Base-by-base conservation (phyloP, 1,140 invertebrate genomes). In the Pissodes strobi region DNA sequence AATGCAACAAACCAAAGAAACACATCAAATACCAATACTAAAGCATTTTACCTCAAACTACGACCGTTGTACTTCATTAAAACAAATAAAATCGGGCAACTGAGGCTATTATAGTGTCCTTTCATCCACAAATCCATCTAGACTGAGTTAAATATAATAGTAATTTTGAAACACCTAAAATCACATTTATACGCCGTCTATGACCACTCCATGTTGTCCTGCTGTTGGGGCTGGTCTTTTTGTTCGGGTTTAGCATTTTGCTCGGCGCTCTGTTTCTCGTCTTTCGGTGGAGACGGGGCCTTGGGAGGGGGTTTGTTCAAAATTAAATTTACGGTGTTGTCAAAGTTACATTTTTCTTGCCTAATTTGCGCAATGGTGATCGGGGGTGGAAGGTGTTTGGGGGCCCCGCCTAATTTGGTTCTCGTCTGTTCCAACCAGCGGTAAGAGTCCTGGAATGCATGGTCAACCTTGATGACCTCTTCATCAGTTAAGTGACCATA, bases 251-350 rank as follows among this genome's bases (percentile, higher is more conserved):
- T 62, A 5, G 34, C 17, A 41, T 67, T 59, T 55, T 62, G 67
- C 46, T 72, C 68, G 10, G 57, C 41, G 19, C 53, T 57, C 43
- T 64, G 9, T 51, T 65, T 51, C n/a, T 69, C 58, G n/a, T 83
- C 80, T 21, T 82, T 79, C 0, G 73, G 66, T 22, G 79, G 78
- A 1, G 84, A 82, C 1, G 81, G 81, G 0, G 85, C 81, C 79
- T 90, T 91, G 5, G 92, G 92, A 77, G 93, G 93, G 17, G 91
- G 90, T 79, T 94, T 95, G 73, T 90, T 92, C 39, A 95, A 78
- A 61, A 94, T 88, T 1, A 90, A 87, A 67, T 82, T 85, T 21
- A 91, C 85, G 6, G 79, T 81, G 46, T 73, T 85, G 67, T 93
- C 89, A 69, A 94, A 85, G 23, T 79, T 80, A 84, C 90, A 76